Base-by-base conservation (phyloP, 2,888 invertebrate genomes). In the Muschampia plurimacula region DNA sequence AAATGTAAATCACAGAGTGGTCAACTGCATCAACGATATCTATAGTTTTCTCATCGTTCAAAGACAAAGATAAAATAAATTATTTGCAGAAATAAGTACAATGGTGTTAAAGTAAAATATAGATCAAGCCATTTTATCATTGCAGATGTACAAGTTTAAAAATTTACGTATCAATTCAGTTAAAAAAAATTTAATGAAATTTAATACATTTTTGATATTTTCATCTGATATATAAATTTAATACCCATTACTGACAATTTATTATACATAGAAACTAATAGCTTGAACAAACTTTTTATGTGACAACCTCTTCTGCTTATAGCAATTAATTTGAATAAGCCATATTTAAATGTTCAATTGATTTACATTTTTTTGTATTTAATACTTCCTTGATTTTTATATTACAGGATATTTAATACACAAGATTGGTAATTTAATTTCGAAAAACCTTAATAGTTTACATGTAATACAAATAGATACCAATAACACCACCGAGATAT, bases 1-100 rank as follows among this genome's bases (percentile, higher is more conserved):
- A 71, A 67, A 72, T 39, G 67, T 67, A 67, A 67, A 67, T 39
- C 9, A n/a, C 8, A 44, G 72, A 44, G 67, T 67, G 72, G 72
- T 66, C 66, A 72, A 49, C 28, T 49, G 22, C 15, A 60, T 65
- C 57, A 57, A 13, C 49, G 4, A 49, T 49, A 49, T 12, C 12
- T 10, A 12, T 12, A 46, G 44, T 49, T 49, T 49, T n/a, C 49
- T 49, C 49, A n/a, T 49, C 49, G 13, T n/a, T 49, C 13, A 49
- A 49, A 39, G 7, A 4, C 39, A 6, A 39, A 39, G 7, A 39
- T 39, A 6, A 7, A 39, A 39, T 7, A 2, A 39, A 39, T 39
- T 39, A 22, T 22, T 22, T 22, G 22, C 22, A 22, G 22, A 22
- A 22, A 22, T 22, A 22, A 22, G 22, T 22, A 22, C 22, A 22